phyloP scores from a whole-genome alignment of 2,797 vertebrate genomes.

The Xiphorhynchus erythropygius region DNA sequence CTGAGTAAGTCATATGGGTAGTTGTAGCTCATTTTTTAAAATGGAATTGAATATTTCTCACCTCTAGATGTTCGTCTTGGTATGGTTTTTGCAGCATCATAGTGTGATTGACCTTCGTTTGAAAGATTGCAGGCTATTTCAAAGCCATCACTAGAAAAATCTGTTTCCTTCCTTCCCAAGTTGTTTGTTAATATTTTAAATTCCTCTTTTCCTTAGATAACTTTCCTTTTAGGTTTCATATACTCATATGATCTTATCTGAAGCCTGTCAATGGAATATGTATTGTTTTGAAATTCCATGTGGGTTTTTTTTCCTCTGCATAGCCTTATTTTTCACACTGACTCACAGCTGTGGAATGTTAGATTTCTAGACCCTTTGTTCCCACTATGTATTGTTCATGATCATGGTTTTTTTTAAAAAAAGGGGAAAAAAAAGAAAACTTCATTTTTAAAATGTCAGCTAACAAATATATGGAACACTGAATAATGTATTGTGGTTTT shows the following conservation, averaged over 20 bases:
- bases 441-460: conserved; percentile 52
- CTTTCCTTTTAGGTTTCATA: conserved; percentile 4
- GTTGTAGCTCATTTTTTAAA: neutral
- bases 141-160: neutral
- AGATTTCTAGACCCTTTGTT: conserved; percentile 61
- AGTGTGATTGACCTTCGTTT: neutral
- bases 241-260: conserved; percentile 17
- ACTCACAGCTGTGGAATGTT: conserved; percentile 60
- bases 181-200: conserved; percentile 25
- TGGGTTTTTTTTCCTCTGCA: neutral
- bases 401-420: neutral
- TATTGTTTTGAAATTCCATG: conserved; percentile 52
- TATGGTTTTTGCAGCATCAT: neutral
- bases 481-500: conserved; percentile 57
- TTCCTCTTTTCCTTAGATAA: neutral
- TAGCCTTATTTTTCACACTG: conserved; percentile 55
- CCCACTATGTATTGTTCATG: conserved; percentile 53
- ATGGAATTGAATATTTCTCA: neutral
- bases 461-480: conserved; percentile 39
- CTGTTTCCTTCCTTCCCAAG: neutral
- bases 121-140: neutral
- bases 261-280: conserved; percentile 31
- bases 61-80: neutral
- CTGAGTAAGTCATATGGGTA: neutral
- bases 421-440: neutral